Percentiles rank a stretch among this genome's conserved stretches.
Conservation (phyloP, 2,113 vertebrate species). For the Rhinolophus ferrumequinum region DNA sequence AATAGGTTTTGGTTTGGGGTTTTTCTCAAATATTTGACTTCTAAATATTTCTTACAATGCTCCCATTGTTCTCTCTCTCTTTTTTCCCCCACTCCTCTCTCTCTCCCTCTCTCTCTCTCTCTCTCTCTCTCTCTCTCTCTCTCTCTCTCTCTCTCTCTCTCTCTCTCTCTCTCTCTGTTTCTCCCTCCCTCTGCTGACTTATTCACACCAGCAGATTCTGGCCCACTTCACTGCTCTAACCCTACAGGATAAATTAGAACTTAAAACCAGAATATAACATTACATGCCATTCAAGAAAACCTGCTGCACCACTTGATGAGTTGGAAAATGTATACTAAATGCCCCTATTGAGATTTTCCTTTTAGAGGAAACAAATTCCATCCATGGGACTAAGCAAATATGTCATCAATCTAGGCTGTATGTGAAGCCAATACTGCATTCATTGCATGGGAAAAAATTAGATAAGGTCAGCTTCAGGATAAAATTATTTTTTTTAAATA, state of each 20-base stretch:
- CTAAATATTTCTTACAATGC: constrained; percentile 68
- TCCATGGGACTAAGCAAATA: constrained; percentile 56
- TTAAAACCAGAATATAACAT: constrained; percentile 47
- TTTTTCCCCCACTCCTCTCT: not conserved
- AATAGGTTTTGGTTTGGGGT: constrained; percentile 67
- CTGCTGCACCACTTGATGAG: constrained; percentile 14
- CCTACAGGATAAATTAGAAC: not conserved
- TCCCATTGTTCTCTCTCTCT: constrained; percentile 6
- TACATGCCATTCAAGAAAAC: constrained; percentile 9
- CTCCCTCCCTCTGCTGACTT: not conserved
- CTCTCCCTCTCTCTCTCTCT: not conserved
- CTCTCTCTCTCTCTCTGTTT: not conserved
- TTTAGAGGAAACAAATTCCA: constrained; percentile 64
- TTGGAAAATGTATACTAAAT: constrained; percentile 56
- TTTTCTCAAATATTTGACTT: constrained; percentile 60
- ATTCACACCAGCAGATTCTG: constrained; percentile 29
- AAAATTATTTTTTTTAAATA: constrained; percentile 12
- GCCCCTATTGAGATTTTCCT: constrained; percentile 41
- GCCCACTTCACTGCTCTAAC: not conserved
- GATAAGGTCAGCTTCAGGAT: constrained; percentile 37
- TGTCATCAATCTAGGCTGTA: constrained; percentile 14
- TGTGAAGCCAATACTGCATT: constrained; percentile 4
- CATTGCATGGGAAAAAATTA: constrained; percentile 47
- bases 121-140: not conserved
- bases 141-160: not conserved